Evolutionary conservation across 2,113 vertebrate species (phyloP).

Genomic region (Oxyura jamaicensis): DNA sequence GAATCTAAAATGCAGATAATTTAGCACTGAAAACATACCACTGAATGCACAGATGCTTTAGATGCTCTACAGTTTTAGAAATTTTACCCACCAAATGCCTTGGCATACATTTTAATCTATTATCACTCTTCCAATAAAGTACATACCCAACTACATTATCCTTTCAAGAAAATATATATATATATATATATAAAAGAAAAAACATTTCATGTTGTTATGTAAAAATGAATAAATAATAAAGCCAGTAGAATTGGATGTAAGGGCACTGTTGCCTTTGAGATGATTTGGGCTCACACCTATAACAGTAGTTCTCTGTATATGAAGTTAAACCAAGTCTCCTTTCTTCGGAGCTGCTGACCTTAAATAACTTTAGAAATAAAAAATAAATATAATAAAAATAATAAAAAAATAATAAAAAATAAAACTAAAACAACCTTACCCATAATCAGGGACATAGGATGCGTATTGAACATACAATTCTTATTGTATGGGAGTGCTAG

Average conservation of each 20-base stretch:
- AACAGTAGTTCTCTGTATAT: neutral
- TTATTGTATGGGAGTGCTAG: slow-evolving; percentile 19
- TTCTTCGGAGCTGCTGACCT: neutral
- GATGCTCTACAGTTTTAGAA: neutral
- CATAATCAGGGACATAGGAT: neutral
- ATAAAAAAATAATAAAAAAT: neutral
- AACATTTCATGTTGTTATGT: no score
- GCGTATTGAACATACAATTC: neutral
- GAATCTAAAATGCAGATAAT: slow-evolving; percentile 38
- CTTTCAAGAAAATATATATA: neutral
- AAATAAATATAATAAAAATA: neutral
- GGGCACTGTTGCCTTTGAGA: neutral
- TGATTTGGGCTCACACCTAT: neutral
- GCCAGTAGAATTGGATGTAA: neutral
- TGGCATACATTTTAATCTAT: neutral
- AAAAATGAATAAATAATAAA: neutral
- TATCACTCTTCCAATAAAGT: neutral
- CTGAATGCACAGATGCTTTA: neutral
- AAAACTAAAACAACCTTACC: neutral
- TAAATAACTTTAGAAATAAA: neutral
- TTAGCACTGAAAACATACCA: neutral
- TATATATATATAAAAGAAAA: neutral
- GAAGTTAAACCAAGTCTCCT: neutral
- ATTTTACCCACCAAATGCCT: neutral
- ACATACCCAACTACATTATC: neutral